A percentile compares a stretch with the other conserved stretches of the same genome.
phyloP scores from a whole-genome alignment of 2,888 invertebrate genomes.

The Scaeva pyrastri region DNA sequence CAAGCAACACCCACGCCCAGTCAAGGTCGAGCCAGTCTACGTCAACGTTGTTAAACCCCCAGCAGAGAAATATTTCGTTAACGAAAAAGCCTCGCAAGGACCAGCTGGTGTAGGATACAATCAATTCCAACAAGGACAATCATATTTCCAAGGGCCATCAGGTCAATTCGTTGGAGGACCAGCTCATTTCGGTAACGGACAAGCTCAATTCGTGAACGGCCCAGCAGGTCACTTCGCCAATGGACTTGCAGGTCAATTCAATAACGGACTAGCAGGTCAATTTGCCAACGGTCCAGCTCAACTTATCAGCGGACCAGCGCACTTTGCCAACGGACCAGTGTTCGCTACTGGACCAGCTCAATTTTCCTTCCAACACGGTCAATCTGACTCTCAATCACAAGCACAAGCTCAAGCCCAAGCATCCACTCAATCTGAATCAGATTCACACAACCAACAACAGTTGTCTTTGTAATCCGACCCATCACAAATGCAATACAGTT shows the following conservation, averaged over 20 bases:
- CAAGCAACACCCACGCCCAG: slow-evolving; percentile 82
- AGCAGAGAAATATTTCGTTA: slow-evolving; percentile 83
- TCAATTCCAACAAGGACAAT: slow-evolving; percentile 8
- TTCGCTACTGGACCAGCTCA: slow-evolving; percentile 2
- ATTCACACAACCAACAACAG: slow-evolving; percentile 1
- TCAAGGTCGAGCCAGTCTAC: slow-evolving; percentile 83
- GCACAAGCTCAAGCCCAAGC: not conserved
- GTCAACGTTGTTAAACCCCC: slow-evolving; percentile 83
- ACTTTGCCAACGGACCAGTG: not conserved
- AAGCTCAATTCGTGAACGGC: not conserved
- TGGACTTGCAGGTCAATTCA: not conserved
- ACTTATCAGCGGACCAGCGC: not conserved
- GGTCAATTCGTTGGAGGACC: not conserved
- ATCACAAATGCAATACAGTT: slow-evolving; percentile 8
- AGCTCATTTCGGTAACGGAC: not conserved
- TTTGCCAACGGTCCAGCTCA: not conserved
- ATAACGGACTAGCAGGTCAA: not conserved
- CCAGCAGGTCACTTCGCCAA: not conserved
- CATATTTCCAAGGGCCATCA: not conserved
- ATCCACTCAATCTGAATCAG: not conserved
- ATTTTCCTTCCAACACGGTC: slow-evolving; percentile 8
- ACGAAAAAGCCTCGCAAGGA: slow-evolving; percentile 79
- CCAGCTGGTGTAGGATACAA: slow-evolving; percentile 14
- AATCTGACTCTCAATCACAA: not conserved
- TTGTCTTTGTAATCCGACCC: slow-evolving; percentile 32